Percentiles rank a stretch among this genome's conserved stretches.
These are phyloP conservation scores for Phenacoccus solenopsis DNA, from an alignment of 1,140 invertebrate species.

Conservation along the genomic window DNA sequence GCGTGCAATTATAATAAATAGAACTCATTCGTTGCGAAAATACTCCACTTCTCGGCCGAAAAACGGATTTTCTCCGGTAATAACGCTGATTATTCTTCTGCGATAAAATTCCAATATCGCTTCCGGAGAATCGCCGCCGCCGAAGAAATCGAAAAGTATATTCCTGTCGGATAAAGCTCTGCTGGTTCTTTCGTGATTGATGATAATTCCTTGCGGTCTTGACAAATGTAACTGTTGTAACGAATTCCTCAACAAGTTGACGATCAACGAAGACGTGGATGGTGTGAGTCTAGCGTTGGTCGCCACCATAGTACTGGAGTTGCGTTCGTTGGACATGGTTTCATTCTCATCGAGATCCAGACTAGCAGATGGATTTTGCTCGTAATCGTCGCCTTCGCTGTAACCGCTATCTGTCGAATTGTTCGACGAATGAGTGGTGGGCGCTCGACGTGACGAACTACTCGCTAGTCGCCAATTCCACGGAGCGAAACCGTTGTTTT, in stretches of 20 bases:
- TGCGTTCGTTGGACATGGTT: not conserved
- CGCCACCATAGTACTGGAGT: not conserved
- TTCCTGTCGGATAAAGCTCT: not conserved
- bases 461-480: not conserved
- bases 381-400: not conserved
- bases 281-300: not conserved
- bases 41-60: not conserved
- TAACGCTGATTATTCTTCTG: not conserved
- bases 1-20: too few relatives aligned
- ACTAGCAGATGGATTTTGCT: not conserved
- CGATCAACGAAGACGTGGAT: not conserved
- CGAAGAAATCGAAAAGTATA: constrained; percentile 11
- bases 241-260: not conserved
- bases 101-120: constrained; percentile 14
- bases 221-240: not conserved
- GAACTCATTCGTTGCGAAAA: not conserved
- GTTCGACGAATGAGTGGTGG: not conserved
- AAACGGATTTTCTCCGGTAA: constrained; percentile 5
- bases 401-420: not conserved
- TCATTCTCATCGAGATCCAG: not conserved
- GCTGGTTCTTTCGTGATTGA: not conserved
- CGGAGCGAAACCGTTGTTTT: not conserved
- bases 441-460: not conserved
- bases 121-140: constrained; percentile 6
- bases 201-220: not conserved